These are phyloP conservation scores for Xanthia icteritia DNA, from an alignment of 2,888 invertebrate species.

Conservation along the genomic window DNA sequence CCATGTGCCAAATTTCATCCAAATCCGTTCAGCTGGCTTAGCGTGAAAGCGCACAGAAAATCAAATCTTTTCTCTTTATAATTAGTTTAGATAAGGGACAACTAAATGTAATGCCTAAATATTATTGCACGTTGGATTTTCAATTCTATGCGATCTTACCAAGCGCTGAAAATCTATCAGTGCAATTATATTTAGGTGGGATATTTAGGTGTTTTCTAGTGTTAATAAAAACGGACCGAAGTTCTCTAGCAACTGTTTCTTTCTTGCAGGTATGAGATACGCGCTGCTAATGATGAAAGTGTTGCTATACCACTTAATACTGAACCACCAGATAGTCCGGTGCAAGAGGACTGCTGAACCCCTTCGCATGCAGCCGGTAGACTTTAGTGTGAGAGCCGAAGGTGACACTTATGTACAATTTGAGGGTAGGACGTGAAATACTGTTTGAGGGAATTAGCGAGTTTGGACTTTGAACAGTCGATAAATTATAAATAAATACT, in stretches of 20 bases:
- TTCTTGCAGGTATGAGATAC: constrained; percentile 78
- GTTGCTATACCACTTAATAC: constrained; percentile 72
- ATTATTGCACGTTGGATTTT: not conserved
- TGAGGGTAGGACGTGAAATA: constrained; percentile 7
- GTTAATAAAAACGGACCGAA: not conserved
- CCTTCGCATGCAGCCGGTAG: constrained; percentile 66
- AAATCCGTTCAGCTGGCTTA: too few relatives aligned
- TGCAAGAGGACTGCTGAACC: constrained; percentile 79
- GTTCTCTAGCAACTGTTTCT: not conserved
- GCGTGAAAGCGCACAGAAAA: too few relatives aligned
- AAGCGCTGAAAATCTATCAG: not conserved
- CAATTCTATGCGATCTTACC: not conserved
- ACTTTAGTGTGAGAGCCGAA: constrained; percentile 70
- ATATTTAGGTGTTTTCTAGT: not conserved
- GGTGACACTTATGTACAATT: constrained; percentile 76
- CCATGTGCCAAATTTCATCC: not conserved
- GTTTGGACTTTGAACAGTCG: not conserved
- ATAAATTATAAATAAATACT: not conserved
- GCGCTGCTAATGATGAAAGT: constrained; percentile 80
- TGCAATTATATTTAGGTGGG: not conserved
- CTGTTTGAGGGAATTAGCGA: not conserved
- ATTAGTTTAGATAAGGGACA: not conserved
- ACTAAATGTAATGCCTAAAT: not conserved
- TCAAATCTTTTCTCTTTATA: too few relatives aligned
- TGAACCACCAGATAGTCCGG: constrained; percentile 76